Evolutionary conservation across 2,888 invertebrate genomes (phyloP), one percentile per base, ranked within the genome.

Genomic region (Doris montereyensis): DNA sequence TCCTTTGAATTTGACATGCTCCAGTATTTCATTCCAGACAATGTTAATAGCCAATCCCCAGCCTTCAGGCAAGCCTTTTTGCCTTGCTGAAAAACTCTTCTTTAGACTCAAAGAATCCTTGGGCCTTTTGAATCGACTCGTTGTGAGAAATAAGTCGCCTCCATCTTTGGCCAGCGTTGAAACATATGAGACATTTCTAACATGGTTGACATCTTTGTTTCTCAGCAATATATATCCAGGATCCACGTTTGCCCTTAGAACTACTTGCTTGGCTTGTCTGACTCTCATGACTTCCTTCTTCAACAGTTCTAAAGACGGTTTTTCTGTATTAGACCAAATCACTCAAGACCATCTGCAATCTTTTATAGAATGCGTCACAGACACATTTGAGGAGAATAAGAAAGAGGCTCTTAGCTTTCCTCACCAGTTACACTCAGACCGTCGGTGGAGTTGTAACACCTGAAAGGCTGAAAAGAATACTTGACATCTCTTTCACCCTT

Each of bases 41-140:
- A 96, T 92, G 92, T 95, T 72, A 94, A 94, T 83, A 94, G 93
- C 76, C 95, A 95, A 88, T 93, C 93, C 75, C 94, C 95, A 0
- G 93, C 93, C 79, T 94, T 94, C 83, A 93, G 95, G 41, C 95
- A 95, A 87, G 93, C 94, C 85, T 93, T 94, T 75, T 89, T 95
- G n/a, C 93, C 95, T 0, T 89, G 94, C 1, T 92, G 95, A 74
- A 87, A 97, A 96, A 79, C 17, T 81, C 28, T 80, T 81, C 5
- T 71, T 30, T 32, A 81, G 81, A 68, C 24, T 80, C 17, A 79
- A 76, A 3, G 81, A 81, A 71, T 78, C 78, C 8, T n/a, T 77
- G 60, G 60, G 30, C n/a, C 34, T 71, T 28, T 17, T 77, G 3
- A 70, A 24, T n/a, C 70, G 71, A 17, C 77, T 35, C n/a, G 34